Evolutionary conservation across 64 coral and sea anemone species (phyloP).

Genomic region (Stichodactyla mertensii): DNA sequence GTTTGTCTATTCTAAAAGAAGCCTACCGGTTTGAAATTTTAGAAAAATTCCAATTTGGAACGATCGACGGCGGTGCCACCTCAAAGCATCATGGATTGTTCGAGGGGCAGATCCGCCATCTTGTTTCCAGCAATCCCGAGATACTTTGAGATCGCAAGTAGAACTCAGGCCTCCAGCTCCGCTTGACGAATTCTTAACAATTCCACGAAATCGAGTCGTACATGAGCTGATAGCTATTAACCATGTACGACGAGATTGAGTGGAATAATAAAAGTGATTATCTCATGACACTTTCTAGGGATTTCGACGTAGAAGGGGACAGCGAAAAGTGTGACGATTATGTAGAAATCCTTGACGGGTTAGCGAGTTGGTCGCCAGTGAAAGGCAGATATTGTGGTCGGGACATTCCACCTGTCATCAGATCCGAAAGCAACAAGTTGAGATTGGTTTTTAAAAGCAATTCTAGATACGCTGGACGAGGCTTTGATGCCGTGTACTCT

Average conservation of each 20-base stretch:
- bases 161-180: too few species aligned
- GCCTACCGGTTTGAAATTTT: too few species aligned
- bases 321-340: slow-evolving; percentile 40
- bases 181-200: too few species aligned
- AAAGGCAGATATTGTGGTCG: slow-evolving; percentile 68
- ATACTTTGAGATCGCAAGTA: too few species aligned
- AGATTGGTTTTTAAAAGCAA: slow-evolving; percentile 68
- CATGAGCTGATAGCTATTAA: too few species aligned
- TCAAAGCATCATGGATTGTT: too few species aligned
- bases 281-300: slow-evolving; percentile 12
- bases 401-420: slow-evolving; percentile 10
- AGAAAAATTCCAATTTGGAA: too few species aligned
- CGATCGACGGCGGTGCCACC: too few species aligned
- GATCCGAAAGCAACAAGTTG: slow-evolving; percentile 63
- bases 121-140: too few species aligned
- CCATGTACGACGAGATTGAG: not conserved
- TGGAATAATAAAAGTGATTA: not conserved
- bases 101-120: too few species aligned
- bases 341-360: slow-evolving; percentile 64
- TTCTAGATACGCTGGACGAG: slow-evolving; percentile 59
- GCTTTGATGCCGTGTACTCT: slow-evolving; percentile 54
- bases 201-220: too few species aligned
- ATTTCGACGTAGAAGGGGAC: slow-evolving; percentile 66
- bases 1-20: too few species aligned
- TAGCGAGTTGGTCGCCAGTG: slow-evolving; percentile 60